Percentiles rank a stretch among this genome's conserved stretches.
These are phyloP conservation scores for Pollicipes pollicipes DNA, from an alignment of 1,140 invertebrate genomes.

Conservation along the genomic window DNA sequence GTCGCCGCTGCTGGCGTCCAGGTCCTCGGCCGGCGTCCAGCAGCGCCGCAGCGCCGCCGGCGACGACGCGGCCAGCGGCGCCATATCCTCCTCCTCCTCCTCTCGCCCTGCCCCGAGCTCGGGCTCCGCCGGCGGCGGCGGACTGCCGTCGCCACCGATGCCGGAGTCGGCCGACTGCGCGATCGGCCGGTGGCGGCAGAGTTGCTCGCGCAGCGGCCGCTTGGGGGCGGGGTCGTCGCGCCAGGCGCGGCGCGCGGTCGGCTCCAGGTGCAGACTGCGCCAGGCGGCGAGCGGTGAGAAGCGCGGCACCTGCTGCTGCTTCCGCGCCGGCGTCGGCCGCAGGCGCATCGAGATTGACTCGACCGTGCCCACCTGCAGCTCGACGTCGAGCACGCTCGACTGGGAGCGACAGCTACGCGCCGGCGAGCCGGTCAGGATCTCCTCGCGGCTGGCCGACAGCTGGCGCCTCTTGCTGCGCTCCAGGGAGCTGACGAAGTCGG, in stretches of 20 bases:
- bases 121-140: too few relatives aligned
- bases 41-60: slow-evolving; percentile 13
- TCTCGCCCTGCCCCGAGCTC: too few relatives aligned
- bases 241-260: not conserved
- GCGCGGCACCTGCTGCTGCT: slow-evolving; percentile 47
- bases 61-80: slow-evolving; percentile 21
- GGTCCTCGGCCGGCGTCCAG: slow-evolving; percentile 67
- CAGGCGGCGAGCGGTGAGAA: slow-evolving; percentile 68
- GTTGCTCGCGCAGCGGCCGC: not conserved
- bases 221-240: not conserved
- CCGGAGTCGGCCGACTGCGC: not conserved
- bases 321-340: slow-evolving; percentile 54
- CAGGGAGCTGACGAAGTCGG: not conserved
- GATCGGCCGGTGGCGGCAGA: not conserved
- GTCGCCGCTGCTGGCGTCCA: slow-evolving; percentile 28
- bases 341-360: slow-evolving; percentile 42
- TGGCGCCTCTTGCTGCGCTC: not conserved
- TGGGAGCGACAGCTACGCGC: not conserved
- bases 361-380: not conserved
- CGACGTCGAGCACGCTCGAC: not conserved
- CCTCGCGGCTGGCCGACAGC: not conserved
- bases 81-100: not conserved
- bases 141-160: not conserved
- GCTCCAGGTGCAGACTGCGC: slow-evolving; percentile 26
- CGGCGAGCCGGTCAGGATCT: not conserved